A percentile compares a stretch with the other conserved stretches of the same genome.
phyloP scores from a whole-genome alignment of 1,140 invertebrate species.

The Ylistrum balloti region DNA sequence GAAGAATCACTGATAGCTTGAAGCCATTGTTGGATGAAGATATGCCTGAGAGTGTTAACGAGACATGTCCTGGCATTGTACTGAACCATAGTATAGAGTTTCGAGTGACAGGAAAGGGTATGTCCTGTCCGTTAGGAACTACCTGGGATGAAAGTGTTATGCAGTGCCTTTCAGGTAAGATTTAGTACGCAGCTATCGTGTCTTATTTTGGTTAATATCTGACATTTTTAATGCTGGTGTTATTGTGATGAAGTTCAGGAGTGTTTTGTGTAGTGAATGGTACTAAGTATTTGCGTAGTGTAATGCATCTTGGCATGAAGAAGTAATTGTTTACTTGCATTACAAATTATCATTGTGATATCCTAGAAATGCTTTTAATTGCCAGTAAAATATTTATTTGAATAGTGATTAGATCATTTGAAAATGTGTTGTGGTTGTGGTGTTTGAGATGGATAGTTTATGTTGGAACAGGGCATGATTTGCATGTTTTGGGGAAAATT shows the following conservation, averaged over 20 bases:
- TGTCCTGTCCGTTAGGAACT: neutral
- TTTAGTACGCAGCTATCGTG: neutral
- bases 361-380: neutral
- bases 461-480: neutral
- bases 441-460: neutral
- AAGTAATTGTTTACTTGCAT: neutral
- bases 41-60: neutral
- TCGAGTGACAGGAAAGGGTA: neutral
- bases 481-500: neutral
- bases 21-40: neutral
- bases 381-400: neutral
- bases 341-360: neutral
- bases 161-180: neutral
- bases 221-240: neutral
- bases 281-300: neutral
- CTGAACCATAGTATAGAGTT: neutral
- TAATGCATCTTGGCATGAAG: constrained; percentile 4
- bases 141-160: neutral
- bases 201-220: no score
- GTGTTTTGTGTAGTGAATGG: neutral
- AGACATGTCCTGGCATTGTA: neutral
- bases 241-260: neutral
- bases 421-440: neutral
- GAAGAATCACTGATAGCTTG: neutral
- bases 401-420: neutral